phyloP scores from a whole-genome alignment of 2,113 vertebrate species.

The Saguinus midas region DNA sequence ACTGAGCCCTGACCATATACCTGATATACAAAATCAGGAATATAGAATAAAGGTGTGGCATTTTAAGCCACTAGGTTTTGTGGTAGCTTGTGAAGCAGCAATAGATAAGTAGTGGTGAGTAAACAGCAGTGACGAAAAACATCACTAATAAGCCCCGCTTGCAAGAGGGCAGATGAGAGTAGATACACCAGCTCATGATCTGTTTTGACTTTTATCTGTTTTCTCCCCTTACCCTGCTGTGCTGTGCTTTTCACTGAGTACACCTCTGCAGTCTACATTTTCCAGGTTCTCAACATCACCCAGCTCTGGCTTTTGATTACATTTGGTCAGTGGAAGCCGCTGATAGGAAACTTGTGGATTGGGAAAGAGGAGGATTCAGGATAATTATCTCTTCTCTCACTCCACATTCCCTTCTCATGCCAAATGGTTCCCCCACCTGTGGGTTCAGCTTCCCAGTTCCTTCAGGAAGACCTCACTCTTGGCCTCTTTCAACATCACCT shows the following conservation, averaged over 20 bases:
- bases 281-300: fast-evolving
- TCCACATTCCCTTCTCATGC: background rate
- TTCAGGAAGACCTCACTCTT: background rate
- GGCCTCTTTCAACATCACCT: fast-evolving
- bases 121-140: too few species aligned
- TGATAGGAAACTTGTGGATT: background rate
- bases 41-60: background rate
- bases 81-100: too few species aligned
- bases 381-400: background rate
- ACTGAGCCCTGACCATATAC: background rate
- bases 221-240: background rate
- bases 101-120: too few species aligned
- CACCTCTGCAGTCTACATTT: fast-evolving
- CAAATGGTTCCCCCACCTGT: background rate
- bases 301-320: background rate
- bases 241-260: too few species aligned
- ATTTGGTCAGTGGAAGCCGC: fast-evolving
- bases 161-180: background rate
- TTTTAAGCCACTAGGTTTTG: background rate
- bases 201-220: fast-evolving
- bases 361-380: too few species aligned
- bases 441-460: too few species aligned
- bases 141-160: fast-evolving
- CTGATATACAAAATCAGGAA: fast-evolving
- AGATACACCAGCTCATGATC: too few species aligned